A percentile compares a stretch with the other conserved stretches of the same genome.
phyloP scores from a whole-genome alignment of 1,140 invertebrate genomes.

The Sminthurides bifidus region DNA sequence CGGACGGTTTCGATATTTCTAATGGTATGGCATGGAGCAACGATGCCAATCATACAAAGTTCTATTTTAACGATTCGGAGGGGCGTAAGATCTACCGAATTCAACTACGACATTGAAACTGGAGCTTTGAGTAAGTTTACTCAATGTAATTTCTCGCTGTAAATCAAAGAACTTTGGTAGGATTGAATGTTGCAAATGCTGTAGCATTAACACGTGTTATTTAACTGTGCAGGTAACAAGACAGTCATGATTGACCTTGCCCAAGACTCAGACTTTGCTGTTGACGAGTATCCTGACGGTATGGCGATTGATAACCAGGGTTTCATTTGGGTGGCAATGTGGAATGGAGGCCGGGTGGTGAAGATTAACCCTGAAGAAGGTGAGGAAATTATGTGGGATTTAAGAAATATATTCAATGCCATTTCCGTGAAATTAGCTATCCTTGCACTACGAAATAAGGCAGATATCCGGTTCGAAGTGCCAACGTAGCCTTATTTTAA shows the following conservation, averaged over 20 bases:
- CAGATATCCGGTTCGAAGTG: too few relatives aligned
- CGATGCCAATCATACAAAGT: slow-evolving; percentile 6
- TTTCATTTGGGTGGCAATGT: slow-evolving; percentile 15
- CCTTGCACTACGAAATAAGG: too few relatives aligned
- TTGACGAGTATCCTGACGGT: slow-evolving; percentile 7
- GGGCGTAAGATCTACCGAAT: slow-evolving; percentile 16
- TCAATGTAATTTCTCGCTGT: not conserved
- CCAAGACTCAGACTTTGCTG: slow-evolving; percentile 5
- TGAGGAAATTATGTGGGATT: not conserved
- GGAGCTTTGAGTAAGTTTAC: slow-evolving; percentile 9
- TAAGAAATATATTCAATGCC: not conserved
- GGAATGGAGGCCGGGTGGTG: slow-evolving; percentile 9
- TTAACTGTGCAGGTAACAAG: slow-evolving; percentile 9
- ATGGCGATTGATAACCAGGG: slow-evolving; percentile 18
- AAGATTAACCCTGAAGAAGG: slow-evolving; percentile 15
- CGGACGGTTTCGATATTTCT: slow-evolving; percentile 3
- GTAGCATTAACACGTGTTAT: not conserved
- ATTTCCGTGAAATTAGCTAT: not conserved
- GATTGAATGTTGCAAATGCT: not conserved
- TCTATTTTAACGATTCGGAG: slow-evolving; percentile 19
- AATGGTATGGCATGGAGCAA: slow-evolving; percentile 21
- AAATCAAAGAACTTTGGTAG: not conserved
- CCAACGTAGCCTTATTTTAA: too few relatives aligned
- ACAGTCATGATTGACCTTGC: slow-evolving; percentile 7
- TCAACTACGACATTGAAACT: slow-evolving; percentile 18